These are phyloP conservation scores for Pardosa pseudoannulata DNA, from an alignment of 2,888 invertebrate species.

Conservation along the genomic window DNA sequence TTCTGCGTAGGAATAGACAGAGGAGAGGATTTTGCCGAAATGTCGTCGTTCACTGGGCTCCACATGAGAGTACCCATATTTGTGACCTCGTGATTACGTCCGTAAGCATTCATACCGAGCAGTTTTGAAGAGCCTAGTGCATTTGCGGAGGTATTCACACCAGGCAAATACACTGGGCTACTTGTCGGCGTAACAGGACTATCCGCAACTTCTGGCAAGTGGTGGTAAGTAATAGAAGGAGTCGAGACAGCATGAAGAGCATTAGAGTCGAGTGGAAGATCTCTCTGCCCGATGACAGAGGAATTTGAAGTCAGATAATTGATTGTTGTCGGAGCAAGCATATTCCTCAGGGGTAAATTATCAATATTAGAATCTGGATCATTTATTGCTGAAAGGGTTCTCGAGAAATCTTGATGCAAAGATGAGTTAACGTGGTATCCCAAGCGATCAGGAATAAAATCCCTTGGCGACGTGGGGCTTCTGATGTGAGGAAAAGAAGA, in stretches of 20 bases:
- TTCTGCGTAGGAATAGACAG: slow-evolving; percentile 32
- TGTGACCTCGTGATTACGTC: slow-evolving; percentile 29
- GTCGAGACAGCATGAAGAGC: slow-evolving; percentile 39
- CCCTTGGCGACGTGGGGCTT: slow-evolving; percentile 53
- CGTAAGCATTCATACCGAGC: slow-evolving; percentile 40
- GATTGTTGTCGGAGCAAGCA: slow-evolving; percentile 22
- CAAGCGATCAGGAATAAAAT: slow-evolving; percentile 33
- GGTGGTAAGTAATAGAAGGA: slow-evolving; percentile 57
- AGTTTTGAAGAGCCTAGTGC: slow-evolving; percentile 26
- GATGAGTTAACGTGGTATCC: slow-evolving; percentile 27
- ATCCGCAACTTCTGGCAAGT: slow-evolving; percentile 45
- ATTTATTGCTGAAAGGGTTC: slow-evolving; percentile 25
- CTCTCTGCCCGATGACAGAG: slow-evolving; percentile 4
- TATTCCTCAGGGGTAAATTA: slow-evolving; percentile 41
- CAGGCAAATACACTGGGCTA: slow-evolving; percentile 30
- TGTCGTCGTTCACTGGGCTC: slow-evolving; percentile 59
- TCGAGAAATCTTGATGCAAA: slow-evolving; percentile 31
- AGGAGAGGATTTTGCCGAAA: slow-evolving; percentile 45
- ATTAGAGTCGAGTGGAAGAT: slow-evolving; percentile 18
- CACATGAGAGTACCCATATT: slow-evolving; percentile 58
- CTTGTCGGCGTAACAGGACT: slow-evolving; percentile 22
- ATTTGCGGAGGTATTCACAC: slow-evolving; percentile 25
- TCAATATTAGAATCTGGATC: slow-evolving; percentile 26
- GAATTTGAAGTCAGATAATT: slow-evolving; percentile 33
- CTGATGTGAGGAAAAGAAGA: slow-evolving; percentile 56